Conservation (phyloP, 1,140 invertebrate genomes). For the Drosophila dunni region DNA sequence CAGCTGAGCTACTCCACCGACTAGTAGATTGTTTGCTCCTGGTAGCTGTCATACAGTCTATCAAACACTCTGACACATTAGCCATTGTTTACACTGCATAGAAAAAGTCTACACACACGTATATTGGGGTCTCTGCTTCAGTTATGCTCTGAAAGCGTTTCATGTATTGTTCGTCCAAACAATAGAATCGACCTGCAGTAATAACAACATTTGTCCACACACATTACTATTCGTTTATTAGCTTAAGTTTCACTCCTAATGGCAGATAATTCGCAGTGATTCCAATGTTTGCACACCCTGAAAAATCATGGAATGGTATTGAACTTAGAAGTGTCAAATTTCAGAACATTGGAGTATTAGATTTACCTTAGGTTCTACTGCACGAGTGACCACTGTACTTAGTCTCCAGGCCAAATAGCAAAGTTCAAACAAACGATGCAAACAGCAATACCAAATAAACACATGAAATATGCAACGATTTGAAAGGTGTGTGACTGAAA, state of each 20-base stretch:
- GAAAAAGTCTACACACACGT: conserved; percentile 3
- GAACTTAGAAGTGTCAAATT: too few relatives aligned
- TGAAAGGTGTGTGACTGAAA: conserved; percentile 16
- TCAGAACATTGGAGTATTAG: not conserved
- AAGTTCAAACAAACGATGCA: conserved; percentile 15
- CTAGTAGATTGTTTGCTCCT: conserved; percentile 40
- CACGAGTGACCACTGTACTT: not conserved
- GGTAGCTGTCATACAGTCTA: conserved; percentile 41
- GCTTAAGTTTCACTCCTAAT: conserved; percentile 4
- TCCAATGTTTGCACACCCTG: not conserved
- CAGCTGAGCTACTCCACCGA: conserved; percentile 10
- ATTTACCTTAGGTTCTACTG: too few relatives aligned
- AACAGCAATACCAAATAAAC: conserved; percentile 36
- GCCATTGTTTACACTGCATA: conserved; percentile 63
- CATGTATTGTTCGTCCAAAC: conserved; percentile 54
- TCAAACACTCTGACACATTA: conserved; percentile 55
- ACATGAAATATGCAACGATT: conserved; percentile 65
- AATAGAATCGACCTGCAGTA: conserved; percentile 52
- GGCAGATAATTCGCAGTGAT: not conserved
- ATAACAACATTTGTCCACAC: conserved; percentile 54
- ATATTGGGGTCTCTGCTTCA: conserved; percentile 1
- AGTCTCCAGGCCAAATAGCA: conserved; percentile 33
- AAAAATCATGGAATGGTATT: not conserved
- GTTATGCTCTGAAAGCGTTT: conserved; percentile 23
- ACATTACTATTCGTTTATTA: conserved; percentile 48